Evolutionary conservation across 2,113 vertebrate genomes (phyloP).

Genomic region (Turdus rufiventris): DNA sequence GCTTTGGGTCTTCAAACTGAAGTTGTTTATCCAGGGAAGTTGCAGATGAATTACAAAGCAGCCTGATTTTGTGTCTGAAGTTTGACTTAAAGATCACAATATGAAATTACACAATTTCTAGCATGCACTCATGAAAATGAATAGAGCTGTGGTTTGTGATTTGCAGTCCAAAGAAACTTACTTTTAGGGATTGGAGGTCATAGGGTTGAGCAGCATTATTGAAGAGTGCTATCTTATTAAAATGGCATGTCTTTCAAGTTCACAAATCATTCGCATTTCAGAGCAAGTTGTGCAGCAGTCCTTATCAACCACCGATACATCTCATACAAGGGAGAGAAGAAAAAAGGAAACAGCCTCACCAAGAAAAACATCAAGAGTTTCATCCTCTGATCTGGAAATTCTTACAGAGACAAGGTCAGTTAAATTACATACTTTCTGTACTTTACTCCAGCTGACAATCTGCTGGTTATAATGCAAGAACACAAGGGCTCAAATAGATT

Average conservation of each 20-base stretch:
- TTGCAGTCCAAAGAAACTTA: neutral
- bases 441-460: constrained; percentile 29
- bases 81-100: neutral
- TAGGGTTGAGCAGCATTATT: neutral
- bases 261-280: neutral
- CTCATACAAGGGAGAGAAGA: neutral
- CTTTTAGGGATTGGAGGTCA: neutral
- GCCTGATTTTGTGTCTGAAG: neutral
- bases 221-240: neutral
- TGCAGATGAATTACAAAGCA: neutral
- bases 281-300: constrained; percentile 19
- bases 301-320: neutral
- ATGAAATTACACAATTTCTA: neutral
- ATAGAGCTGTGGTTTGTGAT: neutral
- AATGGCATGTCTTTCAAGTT: neutral
- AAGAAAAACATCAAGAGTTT: constrained; percentile 11
- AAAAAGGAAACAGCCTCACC: neutral
- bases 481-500: constrained; percentile 47
- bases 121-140: neutral
- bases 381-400: constrained; percentile 3
- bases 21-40: neutral
- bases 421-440: constrained; percentile 33
- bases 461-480: constrained; percentile 47
- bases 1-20: neutral
- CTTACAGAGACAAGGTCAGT: constrained; percentile 20